Percentiles rank a stretch among this genome's conserved stretches.
These are phyloP conservation scores for Orestias chungarensis DNA, from an alignment of 2,797 vertebrate genomes.

Conservation along the genomic window DNA sequence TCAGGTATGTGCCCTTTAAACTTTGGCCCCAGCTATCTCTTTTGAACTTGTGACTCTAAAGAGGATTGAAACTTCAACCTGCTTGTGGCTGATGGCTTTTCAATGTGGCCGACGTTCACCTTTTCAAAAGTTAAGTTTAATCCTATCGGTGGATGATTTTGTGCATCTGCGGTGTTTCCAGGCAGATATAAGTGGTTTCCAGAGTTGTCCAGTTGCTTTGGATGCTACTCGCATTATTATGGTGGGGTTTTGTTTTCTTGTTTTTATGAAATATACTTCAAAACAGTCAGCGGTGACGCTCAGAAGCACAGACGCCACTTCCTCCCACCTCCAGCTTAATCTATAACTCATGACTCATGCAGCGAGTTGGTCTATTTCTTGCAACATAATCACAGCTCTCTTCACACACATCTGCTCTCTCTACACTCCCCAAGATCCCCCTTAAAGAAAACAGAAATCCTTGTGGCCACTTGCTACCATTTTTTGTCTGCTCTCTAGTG, in stretches of 20 bases:
- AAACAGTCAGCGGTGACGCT: constrained; percentile 11
- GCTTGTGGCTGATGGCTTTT: constrained; percentile 15
- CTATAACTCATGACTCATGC: constrained; percentile 33
- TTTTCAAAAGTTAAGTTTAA: not conserved
- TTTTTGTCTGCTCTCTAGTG: not conserved
- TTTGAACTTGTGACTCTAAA: constrained; percentile 39
- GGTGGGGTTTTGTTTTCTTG: not conserved
- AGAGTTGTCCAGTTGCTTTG: constrained; percentile 3
- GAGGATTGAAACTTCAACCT: constrained; percentile 12
- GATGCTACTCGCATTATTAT: constrained; percentile 15
- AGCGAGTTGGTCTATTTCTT: constrained; percentile 35
- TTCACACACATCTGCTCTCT: constrained; percentile 12
- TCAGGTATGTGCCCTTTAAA: constrained; percentile 53
- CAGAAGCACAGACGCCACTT: constrained; percentile 34
- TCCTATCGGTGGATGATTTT: constrained; percentile 14
- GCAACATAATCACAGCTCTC: constrained; percentile 16
- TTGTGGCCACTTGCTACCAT: constrained; percentile 4
- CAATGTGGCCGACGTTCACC: constrained; percentile 3
- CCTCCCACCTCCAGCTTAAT: constrained; percentile 34
- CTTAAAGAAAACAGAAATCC: constrained; percentile 27
- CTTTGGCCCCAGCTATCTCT: constrained; percentile 40
- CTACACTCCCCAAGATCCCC: constrained; percentile 13
- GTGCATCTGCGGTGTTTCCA: constrained; percentile 4
- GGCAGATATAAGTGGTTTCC: constrained; percentile 3
- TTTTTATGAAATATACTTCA: constrained; percentile 18